These are phyloP conservation scores for Eupithecia abbreviata DNA, from an alignment of 2,888 invertebrate species.

Conservation along the genomic window DNA sequence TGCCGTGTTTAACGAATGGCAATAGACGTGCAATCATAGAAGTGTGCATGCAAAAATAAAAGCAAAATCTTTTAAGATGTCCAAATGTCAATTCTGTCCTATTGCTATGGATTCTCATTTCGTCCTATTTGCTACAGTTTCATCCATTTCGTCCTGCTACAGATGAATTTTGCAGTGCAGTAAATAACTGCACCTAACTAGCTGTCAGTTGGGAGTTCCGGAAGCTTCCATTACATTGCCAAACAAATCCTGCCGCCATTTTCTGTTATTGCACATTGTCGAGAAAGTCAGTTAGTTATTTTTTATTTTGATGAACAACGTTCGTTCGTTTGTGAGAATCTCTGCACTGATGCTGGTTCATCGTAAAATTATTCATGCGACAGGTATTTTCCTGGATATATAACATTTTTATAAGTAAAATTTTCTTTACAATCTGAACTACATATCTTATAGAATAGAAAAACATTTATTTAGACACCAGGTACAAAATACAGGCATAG, in stretches of 20 bases:
- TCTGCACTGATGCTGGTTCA: neutral
- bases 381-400: neutral
- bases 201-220: constrained; percentile 37
- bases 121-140: neutral
- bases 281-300: constrained; percentile 12
- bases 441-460: no score
- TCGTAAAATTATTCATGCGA: neutral
- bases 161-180: constrained; percentile 32
- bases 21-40: no score
- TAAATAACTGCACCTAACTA: constrained; percentile 37
- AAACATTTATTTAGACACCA: no score
- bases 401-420: no score
- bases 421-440: no score
- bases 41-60: no score
- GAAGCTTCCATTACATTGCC: constrained; percentile 42
- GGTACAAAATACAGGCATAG: no score
- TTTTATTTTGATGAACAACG: neutral
- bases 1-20: no score
- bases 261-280: constrained; percentile 19
- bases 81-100: neutral
- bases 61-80: neutral
- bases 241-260: constrained; percentile 38
- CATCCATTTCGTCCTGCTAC: constrained; percentile 13
- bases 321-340: neutral
- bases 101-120: neutral